Percentiles rank a stretch among this genome's conserved stretches.
Conservation (phyloP, 1,140 invertebrate species). For the Brachionus sp. region DNA sequence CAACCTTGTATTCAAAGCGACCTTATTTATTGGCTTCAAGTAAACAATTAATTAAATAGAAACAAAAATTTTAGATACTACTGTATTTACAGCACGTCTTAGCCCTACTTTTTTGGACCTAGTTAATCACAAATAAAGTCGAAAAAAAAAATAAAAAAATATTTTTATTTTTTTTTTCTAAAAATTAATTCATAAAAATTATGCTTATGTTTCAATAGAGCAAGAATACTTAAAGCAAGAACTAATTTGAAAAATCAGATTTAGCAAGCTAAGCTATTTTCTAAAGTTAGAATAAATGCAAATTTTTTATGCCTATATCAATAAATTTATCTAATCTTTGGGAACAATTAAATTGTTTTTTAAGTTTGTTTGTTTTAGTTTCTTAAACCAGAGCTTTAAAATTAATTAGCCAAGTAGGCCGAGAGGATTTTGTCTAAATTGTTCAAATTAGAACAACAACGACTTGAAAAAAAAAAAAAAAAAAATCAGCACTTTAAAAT, state of each 20-base stretch:
- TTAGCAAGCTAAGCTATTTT: not conserved
- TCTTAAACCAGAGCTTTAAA: not conserved
- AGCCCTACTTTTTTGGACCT: not conserved
- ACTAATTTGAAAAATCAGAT: not conserved
- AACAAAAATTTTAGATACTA: not conserved
- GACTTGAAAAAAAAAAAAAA: not conserved
- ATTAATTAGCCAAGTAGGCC: not conserved
- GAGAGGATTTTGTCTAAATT: not conserved
- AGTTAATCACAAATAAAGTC: not conserved
- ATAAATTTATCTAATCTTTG: slow-evolving; percentile 5
- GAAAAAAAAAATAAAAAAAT: not conserved
- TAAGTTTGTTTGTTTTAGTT: not conserved
- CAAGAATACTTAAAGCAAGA: not conserved
- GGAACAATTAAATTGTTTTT: not conserved
- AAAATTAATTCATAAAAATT: not conserved
- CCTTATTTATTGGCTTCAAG: not conserved
- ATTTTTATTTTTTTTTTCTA: not conserved
- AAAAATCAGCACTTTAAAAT: not conserved
- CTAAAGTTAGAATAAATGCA: not conserved
- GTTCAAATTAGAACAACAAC: not conserved
- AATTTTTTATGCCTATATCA: not conserved
- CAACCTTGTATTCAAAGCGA: not conserved
- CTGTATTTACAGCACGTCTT: not conserved
- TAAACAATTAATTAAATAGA: not conserved
- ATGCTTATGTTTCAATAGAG: not conserved